A percentile compares a stretch with the other conserved stretches of the same genome.
phyloP scores from a whole-genome alignment of 2,113 vertebrate genomes.

The Albula glossodonta region DNA sequence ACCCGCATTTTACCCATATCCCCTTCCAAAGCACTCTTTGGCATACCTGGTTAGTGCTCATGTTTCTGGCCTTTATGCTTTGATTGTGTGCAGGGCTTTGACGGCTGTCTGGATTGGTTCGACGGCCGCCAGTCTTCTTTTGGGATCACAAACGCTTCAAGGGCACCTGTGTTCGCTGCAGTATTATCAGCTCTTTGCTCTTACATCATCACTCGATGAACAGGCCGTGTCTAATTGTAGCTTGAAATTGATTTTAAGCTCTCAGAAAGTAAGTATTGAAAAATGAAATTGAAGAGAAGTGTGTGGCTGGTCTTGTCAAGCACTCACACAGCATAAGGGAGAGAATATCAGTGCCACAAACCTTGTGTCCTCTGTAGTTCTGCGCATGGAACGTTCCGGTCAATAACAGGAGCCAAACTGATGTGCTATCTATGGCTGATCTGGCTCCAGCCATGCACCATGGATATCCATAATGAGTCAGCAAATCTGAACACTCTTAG shows the following conservation, averaged over 20 bases:
- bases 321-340: neutral
- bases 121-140: neutral
- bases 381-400: neutral
- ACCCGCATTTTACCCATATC: neutral
- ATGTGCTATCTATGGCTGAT: neutral
- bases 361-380: neutral
- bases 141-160: slow-evolving; percentile 5
- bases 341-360: neutral
- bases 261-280: neutral
- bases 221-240: neutral
- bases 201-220: neutral
- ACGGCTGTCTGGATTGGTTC: neutral
- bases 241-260: neutral
- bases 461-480: neutral
- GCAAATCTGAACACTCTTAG: neutral
- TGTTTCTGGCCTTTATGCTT: no score
- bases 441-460: neutral
- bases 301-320: neutral
- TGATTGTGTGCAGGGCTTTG: neutral
- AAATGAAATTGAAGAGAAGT: neutral
- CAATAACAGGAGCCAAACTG: neutral
- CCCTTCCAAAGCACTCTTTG: neutral
- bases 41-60: neutral
- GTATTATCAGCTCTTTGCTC: neutral
- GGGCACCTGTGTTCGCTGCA: neutral